Percentiles rank a stretch among this genome's conserved stretches.
Conservation (phyloP, 2,888 invertebrate species). For the Eulithis prunata region DNA sequence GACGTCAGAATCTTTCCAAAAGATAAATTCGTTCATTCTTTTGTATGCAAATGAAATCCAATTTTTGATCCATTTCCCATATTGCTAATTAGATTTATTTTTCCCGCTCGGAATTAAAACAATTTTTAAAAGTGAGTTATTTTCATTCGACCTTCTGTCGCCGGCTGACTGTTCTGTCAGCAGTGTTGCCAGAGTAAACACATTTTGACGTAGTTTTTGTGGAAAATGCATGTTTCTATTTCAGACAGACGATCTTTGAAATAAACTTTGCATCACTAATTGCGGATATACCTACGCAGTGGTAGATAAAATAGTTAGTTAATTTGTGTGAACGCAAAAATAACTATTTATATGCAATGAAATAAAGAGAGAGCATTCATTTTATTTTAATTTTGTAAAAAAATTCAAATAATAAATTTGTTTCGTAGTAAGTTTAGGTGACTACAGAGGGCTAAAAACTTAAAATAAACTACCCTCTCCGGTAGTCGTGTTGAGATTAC, state of each 20-base stretch:
- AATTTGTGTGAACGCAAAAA: no score
- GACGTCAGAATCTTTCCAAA: no score
- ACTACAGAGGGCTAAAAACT: no score
- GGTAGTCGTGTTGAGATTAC: no score
- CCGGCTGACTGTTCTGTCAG: conserved; percentile 20
- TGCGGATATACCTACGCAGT: background rate
- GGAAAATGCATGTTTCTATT: conserved; percentile 28
- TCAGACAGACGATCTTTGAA: conserved; percentile 5
- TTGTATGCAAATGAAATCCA: background rate
- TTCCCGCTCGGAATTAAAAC: conserved; percentile 7
- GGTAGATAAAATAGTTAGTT: no score
- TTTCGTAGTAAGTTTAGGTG: no score
- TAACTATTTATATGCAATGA: no score
- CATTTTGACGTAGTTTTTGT: conserved; percentile 10
- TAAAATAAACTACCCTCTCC: no score
- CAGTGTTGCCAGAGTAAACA: conserved; percentile 27
- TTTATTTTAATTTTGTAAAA: no score
- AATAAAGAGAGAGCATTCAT: no score
- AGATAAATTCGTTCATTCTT: no score
- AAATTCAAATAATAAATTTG: no score
- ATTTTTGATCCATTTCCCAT: background rate
- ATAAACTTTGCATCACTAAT: conserved; percentile 3
- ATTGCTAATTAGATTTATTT: background rate
- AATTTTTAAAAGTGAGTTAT: conserved; percentile 8
- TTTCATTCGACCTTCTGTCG: conserved; percentile 24